Conservation (phyloP, 2,113 vertebrate species). For the Percopsis transmontana region DNA sequence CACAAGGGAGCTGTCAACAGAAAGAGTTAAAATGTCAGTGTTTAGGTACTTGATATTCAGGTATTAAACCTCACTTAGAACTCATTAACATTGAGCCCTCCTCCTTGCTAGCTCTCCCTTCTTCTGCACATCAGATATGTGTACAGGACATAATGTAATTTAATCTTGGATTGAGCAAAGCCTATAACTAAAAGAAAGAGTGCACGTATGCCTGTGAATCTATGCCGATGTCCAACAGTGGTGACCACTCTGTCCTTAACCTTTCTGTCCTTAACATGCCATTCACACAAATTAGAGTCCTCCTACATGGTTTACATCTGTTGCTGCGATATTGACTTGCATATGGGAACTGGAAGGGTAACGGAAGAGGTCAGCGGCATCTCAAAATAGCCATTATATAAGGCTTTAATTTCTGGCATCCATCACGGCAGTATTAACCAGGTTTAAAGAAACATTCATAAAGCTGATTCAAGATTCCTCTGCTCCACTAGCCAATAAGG, state of each 20-base stretch:
- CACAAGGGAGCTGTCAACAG: too few relatives aligned
- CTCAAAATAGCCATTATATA: conserved; percentile 45
- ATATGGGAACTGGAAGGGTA: not conserved
- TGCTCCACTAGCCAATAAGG: conserved; percentile 40
- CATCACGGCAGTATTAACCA: conserved; percentile 47
- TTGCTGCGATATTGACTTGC: conserved; percentile 14
- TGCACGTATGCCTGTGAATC: conserved; percentile 22
- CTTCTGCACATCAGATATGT: too few relatives aligned
- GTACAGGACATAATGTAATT: too few relatives aligned
- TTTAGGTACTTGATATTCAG: too few relatives aligned
- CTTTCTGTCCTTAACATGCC: conserved; percentile 53
- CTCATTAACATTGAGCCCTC: not conserved
- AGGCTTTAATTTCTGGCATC: conserved; percentile 57
- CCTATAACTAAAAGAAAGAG: too few relatives aligned
- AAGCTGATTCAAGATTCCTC: too few relatives aligned
- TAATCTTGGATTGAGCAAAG: too few relatives aligned
- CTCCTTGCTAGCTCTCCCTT: not conserved
- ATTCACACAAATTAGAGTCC: too few relatives aligned
- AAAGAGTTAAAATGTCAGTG: too few relatives aligned
- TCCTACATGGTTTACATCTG: conserved; percentile 46
- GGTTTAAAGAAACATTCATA: conserved; percentile 32
- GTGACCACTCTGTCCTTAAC: too few relatives aligned
- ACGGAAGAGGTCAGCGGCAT: conserved; percentile 28
- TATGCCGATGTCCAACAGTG: conserved; percentile 24
- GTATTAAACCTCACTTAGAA: too few relatives aligned